These are phyloP conservation scores for Lampropteryx suffumata DNA, from an alignment of 2,888 invertebrate species.

Conservation along the genomic window DNA sequence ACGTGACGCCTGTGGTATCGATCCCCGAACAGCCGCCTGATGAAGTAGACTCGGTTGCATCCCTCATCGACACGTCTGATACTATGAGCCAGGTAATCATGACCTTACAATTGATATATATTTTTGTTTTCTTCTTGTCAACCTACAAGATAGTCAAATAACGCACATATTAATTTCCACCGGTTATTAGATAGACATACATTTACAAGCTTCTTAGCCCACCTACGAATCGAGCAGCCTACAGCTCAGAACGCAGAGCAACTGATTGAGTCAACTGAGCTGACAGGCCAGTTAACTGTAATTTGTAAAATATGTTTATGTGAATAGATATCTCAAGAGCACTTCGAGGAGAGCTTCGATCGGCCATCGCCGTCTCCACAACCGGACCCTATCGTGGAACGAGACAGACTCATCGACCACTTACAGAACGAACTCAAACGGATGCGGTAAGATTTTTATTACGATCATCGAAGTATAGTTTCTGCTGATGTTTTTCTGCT, in stretches of 20 bases:
- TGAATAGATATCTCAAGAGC: conserved; percentile 59
- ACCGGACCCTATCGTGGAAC: conserved; percentile 78
- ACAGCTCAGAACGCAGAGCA: too few relatives aligned
- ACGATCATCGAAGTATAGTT: too few relatives aligned
- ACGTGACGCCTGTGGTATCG: conserved; percentile 96
- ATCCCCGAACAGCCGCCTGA: conserved; percentile 88
- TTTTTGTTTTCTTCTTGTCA: too few relatives aligned
- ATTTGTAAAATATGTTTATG: not conserved
- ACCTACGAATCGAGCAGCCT: too few relatives aligned
- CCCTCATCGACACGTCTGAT: conserved; percentile 87
- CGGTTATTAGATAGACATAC: too few relatives aligned
- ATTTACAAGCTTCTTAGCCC: too few relatives aligned
- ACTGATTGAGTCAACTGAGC: too few relatives aligned
- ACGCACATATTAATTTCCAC: too few relatives aligned
- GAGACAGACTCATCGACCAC: conserved; percentile 91
- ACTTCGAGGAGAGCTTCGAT: conserved; percentile 49
- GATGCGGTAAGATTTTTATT: conserved; percentile 76
- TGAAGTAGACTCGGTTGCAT: conserved; percentile 82
- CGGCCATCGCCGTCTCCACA: conserved; percentile 65
- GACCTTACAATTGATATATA: not conserved
- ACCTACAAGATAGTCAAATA: too few relatives aligned
- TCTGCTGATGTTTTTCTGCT: too few relatives aligned
- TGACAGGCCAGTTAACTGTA: too few relatives aligned
- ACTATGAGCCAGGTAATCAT: conserved; percentile 70
- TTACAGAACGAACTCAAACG: conserved; percentile 89